A percentile compares a stretch with the other conserved stretches of the same genome.
phyloP scores from a whole-genome alignment of 2,797 vertebrate species.

The Oreonectes daqikongensis region DNA sequence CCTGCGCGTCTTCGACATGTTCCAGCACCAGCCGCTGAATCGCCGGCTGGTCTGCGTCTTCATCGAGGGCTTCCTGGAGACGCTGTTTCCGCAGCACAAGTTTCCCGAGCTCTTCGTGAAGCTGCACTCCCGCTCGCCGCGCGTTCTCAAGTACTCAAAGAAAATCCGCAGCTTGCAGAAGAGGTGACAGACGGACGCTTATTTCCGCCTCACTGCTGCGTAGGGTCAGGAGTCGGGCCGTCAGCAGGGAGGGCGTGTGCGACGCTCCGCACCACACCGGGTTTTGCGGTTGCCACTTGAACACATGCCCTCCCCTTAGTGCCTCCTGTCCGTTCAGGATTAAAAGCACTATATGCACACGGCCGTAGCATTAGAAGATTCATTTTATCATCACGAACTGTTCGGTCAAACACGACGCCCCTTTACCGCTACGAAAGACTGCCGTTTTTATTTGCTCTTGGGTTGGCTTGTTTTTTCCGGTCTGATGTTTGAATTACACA shows the following conservation, averaged over 20 bases:
- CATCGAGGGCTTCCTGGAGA: slow-evolving; percentile 97
- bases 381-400: slow-evolving; percentile 75
- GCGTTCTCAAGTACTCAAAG: slow-evolving; percentile 89
- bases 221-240: slow-evolving; percentile 33
- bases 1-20: slow-evolving; percentile 98
- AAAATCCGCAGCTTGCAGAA: slow-evolving; percentile 91
- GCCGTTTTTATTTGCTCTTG: slow-evolving; percentile 52
- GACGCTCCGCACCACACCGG: background rate
- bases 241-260: slow-evolving; percentile 57
- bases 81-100: slow-evolving; percentile 96
- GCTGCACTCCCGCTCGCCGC: slow-evolving; percentile 94
- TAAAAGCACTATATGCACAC: slow-evolving; percentile 74
- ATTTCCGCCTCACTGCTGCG: slow-evolving; percentile 47
- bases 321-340: slow-evolving; percentile 35
- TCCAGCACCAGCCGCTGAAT: slow-evolving; percentile 97
- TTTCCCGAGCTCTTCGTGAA: slow-evolving; percentile 97
- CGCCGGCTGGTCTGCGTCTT: slow-evolving; percentile 95
- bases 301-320: slow-evolving; percentile 25
- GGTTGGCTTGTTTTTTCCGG: slow-evolving; percentile 39
- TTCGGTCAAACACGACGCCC: slow-evolving; percentile 61
- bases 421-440: slow-evolving; percentile 65
- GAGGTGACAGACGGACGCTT: slow-evolving; percentile 89
- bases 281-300: background rate
- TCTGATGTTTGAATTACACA: slow-evolving; percentile 44
- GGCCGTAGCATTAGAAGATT: slow-evolving; percentile 77